Evolutionary conservation across 2,797 vertebrate genomes (phyloP).

Genomic region (Oceanodroma leucorhoa): DNA sequence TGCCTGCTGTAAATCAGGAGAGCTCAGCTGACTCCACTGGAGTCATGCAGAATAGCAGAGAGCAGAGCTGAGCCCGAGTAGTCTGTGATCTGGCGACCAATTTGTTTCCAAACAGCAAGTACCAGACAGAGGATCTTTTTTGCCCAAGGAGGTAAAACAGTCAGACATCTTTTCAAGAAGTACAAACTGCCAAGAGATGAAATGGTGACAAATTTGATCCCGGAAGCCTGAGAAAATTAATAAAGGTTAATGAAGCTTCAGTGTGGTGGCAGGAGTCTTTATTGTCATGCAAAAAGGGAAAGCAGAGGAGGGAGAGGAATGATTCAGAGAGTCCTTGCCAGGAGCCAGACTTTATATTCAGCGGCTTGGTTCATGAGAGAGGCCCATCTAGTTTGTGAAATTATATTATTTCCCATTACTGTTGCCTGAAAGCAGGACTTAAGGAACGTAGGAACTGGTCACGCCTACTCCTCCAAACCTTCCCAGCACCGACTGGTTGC

Average conservation of each 20-base stretch:
- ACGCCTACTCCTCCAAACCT: not conserved
- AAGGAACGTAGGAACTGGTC: not conserved
- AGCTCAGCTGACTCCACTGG: not conserved
- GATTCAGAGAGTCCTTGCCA: constrained; percentile 44
- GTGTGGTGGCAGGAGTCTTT: constrained; percentile 10
- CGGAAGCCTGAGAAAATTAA: constrained; percentile 37
- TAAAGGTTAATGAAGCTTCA: constrained; percentile 63
- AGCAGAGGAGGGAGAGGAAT: constrained; percentile 48
- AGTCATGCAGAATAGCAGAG: not conserved
- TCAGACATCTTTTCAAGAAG: constrained; percentile 29
- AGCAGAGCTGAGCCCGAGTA: not conserved
- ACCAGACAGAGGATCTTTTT: constrained; percentile 3
- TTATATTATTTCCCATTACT: not conserved
- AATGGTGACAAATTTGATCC: constrained; percentile 48
- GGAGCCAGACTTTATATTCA: constrained; percentile 17
- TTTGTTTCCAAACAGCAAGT: constrained; percentile 60
- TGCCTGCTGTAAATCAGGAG: not conserved
- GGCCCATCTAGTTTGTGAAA: not conserved
- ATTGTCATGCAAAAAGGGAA: constrained; percentile 37
- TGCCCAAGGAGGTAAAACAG: constrained; percentile 19
- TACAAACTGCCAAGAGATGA: constrained; percentile 12
- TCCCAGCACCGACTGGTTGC: not conserved
- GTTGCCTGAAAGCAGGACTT: not conserved
- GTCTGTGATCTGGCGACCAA: constrained; percentile 21
- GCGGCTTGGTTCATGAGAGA: not conserved